Percentiles rank a stretch among this genome's conserved stretches.
phyloP scores from a whole-genome alignment of 2,113 vertebrate species.

The Calidris pygmaea region DNA sequence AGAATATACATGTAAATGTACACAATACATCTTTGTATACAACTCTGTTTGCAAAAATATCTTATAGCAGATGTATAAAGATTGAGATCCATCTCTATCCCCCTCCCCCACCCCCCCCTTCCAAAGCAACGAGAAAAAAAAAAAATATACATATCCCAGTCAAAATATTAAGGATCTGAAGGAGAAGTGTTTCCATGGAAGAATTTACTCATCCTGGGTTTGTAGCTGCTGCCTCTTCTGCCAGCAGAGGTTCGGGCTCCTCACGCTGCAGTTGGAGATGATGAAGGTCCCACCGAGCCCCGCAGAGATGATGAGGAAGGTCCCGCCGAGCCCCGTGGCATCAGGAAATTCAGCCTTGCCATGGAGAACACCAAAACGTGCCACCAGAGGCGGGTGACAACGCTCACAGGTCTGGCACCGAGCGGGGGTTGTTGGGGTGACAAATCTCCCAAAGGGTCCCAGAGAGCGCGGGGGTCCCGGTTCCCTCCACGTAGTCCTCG shows the following conservation, averaged over 20 bases:
- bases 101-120: neutral
- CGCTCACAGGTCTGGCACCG: neutral
- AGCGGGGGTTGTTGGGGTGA: fast-evolving
- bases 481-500: neutral
- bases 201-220: constrained; percentile 9
- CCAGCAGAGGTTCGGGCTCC: neutral
- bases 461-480: fast-evolving
- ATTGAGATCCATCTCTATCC: constrained; percentile 48
- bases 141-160: neutral
- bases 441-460: fast-evolving
- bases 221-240: neutral
- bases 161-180: constrained; percentile 18
- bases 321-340: too few species aligned
- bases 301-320: too few species aligned
- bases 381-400: fast-evolving
- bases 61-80: constrained; percentile 69
- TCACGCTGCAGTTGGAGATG: fast-evolving
- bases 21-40: constrained; percentile 73
- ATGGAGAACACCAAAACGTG: fast-evolving
- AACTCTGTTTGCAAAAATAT: constrained; percentile 76
- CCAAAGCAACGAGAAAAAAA: neutral
- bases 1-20: constrained; percentile 74
- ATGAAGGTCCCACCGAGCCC: neutral
- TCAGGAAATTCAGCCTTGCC: neutral
- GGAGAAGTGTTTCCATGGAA: constrained; percentile 24